These are phyloP conservation scores for Conus betulinus DNA, from an alignment of 1,140 invertebrate species.

Conservation along the genomic window DNA sequence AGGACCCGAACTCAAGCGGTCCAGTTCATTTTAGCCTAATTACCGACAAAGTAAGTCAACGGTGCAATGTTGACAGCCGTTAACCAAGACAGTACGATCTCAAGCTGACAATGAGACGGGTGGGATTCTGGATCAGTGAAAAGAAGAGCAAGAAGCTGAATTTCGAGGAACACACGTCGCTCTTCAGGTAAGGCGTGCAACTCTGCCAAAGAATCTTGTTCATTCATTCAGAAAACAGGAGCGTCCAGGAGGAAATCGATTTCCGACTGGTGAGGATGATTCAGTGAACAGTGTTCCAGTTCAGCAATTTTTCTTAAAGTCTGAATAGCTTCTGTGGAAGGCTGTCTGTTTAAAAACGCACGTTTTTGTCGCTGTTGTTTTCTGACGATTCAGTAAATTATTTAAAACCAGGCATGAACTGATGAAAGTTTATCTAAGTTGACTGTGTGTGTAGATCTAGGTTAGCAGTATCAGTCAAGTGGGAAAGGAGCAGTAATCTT, in stretches of 20 bases:
- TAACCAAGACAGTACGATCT: neutral
- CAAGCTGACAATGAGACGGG: neutral
- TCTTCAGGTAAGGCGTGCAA: slow-evolving; percentile 58
- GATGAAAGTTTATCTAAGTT: too few species aligned
- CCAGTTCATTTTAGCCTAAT: slow-evolving; percentile 1
- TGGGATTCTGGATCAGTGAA: slow-evolving; percentile 1
- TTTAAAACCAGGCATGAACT: too few species aligned
- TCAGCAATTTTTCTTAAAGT: neutral
- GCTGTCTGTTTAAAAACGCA: too few species aligned
- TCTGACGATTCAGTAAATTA: too few species aligned
- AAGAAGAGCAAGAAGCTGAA: slow-evolving; percentile 84
- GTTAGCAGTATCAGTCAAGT: too few species aligned
- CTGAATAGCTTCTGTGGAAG: too few species aligned
- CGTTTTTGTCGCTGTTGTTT: too few species aligned
- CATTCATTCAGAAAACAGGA: neutral
- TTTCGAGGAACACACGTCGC: slow-evolving; percentile 80
- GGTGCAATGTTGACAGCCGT: neutral
- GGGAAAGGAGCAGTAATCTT: too few species aligned
- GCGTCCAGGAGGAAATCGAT: neutral
- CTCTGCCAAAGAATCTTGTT: neutral
- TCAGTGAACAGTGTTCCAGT: neutral
- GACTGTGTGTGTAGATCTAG: too few species aligned
- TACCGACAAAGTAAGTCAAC: neutral
- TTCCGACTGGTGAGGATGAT: neutral
- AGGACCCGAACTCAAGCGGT: neutral